Base-by-base conservation (phyloP, 2,113 vertebrate species). In the Malurus cyaneus region DNA sequence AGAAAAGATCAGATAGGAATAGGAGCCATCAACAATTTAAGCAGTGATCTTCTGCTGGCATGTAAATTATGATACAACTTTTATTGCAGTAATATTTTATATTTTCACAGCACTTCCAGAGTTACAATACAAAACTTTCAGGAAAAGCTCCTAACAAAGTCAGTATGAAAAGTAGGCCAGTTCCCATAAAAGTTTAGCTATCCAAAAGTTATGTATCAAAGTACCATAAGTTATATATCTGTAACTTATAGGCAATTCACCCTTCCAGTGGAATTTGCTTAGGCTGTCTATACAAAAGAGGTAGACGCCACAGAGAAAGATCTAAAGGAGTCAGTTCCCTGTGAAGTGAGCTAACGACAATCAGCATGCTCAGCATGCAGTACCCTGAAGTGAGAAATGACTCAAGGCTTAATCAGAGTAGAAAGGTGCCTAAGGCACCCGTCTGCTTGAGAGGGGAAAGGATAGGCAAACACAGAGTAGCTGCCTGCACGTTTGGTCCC, bases 391-490 rank as follows among this genome's bases (percentile, higher is more conserved):
- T 80, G 70, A 94, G 54, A 89, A 95, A 92, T 92, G 10, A 86
- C 90, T 96, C 74, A 82, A 92, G 50, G 88, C 81, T 96, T 89
- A 93, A 94, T 89, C 81, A 85, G 50, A 89, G 77, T 29, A 73
- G 92, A 96, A 86, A 82, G 73, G 50, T 80, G 92, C 92, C 81
- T 93, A 80, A 95, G 88, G 93, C 90, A 93, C 49, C 50, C 89
- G 24, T 42, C 66, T 85, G 85, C 66, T 34, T 57, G 41, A 57
- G 81, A 88, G 66, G 53, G 56, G 88, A 91, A 89, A 86, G 36
- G 14, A 80, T 39, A 53, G 0, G 0, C 16, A 80, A 29, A 18
- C 18, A 50, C 28, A 92, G 9, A 7, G 41, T n/a, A 13, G 15
- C 46, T 86, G 31, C 29, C 77, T 80, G 18, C 25, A 4, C 18